These are phyloP conservation scores for Perca fluviatilis DNA, from an alignment of 2,113 vertebrate genomes.

Conservation along the genomic window DNA sequence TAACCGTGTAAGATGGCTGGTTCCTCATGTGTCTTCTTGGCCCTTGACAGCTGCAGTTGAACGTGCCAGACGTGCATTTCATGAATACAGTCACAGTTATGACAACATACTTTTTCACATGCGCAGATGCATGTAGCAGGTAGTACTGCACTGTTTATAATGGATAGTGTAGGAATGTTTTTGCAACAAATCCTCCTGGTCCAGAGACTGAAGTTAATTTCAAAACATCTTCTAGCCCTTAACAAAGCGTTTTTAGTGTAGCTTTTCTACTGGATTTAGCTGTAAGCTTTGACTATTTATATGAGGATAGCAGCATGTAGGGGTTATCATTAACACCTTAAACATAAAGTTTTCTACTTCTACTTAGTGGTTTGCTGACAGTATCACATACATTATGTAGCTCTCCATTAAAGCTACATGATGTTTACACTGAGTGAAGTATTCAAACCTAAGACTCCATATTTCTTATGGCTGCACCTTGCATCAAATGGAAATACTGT, in stretches of 20 bases:
- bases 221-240: neutral
- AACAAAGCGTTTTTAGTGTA: neutral
- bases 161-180: conserved; percentile 17
- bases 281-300: neutral
- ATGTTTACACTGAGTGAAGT: neutral
- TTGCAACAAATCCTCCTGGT: neutral
- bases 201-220: neutral
- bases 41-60: conserved; percentile 30
- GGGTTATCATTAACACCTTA: too few relatives aligned
- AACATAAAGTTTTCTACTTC: neutral
- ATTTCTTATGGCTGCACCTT: neutral
- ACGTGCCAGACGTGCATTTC: neutral
- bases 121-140: neutral
- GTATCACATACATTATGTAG: neutral
- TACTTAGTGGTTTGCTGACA: neutral
- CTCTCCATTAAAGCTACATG: neutral
- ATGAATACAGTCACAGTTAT: conserved; percentile 16
- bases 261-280: neutral
- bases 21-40: neutral
- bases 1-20: conserved; percentile 43
- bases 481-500: neutral
- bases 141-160: conserved; percentile 3
- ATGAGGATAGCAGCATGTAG: neutral
- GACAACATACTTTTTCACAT: neutral
- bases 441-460: neutral